phyloP scores from a whole-genome alignment of 2,888 invertebrate genomes.

The Cryptosula pallasiana region DNA sequence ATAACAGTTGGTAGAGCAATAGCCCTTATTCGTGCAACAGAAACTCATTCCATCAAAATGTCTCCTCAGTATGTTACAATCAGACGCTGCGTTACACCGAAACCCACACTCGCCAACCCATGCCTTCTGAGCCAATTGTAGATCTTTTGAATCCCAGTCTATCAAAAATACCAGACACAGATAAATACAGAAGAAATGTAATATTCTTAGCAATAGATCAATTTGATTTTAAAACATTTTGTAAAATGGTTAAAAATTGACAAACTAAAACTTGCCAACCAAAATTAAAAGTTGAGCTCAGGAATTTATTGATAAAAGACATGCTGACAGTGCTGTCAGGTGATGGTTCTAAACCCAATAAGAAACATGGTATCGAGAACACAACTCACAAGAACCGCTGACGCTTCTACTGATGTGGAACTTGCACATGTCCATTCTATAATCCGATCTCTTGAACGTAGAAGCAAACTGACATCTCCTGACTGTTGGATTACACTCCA shows the following conservation, averaged over 20 bases:
- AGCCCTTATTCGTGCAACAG: conserved; percentile 5
- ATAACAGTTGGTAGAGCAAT: conserved; percentile 9
- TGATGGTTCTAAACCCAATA: too few relatives aligned
- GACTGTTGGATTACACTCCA: neutral
- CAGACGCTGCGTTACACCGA: neutral
- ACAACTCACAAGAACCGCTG: neutral
- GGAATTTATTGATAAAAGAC: too few relatives aligned
- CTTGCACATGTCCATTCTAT: conserved; percentile 1
- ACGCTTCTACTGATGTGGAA: neutral
- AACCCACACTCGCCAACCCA: conserved; percentile 21
- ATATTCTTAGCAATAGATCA: too few relatives aligned
- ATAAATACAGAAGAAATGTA: too few relatives aligned
- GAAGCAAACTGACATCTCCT: neutral
- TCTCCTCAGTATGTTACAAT: neutral
- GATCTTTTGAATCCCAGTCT: neutral
- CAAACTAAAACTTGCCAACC: too few relatives aligned
- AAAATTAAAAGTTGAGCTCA: too few relatives aligned
- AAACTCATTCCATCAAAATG: neutral
- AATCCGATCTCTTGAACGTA: neutral
- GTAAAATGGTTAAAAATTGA: too few relatives aligned
- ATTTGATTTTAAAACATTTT: too few relatives aligned
- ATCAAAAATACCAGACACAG: too few relatives aligned
- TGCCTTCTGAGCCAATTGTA: neutral
- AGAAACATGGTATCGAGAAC: too few relatives aligned
- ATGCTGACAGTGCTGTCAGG: too few relatives aligned